phyloP scores from a whole-genome alignment of 1,140 invertebrate species.

The Neomicropteryx cornuta region DNA sequence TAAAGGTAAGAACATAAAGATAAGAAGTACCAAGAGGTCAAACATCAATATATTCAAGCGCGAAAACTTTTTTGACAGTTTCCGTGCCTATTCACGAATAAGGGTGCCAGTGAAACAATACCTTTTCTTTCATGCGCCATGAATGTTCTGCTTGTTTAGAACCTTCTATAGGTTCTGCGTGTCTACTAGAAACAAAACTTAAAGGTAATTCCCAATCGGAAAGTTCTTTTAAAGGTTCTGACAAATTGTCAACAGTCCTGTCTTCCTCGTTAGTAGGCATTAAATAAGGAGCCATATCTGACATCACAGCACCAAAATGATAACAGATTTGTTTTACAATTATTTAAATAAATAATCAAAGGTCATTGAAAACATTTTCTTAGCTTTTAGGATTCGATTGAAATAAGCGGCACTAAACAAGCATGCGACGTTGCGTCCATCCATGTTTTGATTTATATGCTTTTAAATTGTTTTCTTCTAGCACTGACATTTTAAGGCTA shows the following conservation, averaged over 20 bases:
- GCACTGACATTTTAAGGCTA: no score
- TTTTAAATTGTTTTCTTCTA: no score
- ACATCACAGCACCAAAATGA: no score
- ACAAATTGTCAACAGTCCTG: slow-evolving; percentile 68
- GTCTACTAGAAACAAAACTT: slow-evolving; percentile 57
- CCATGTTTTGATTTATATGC: no score
- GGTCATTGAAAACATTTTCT: no score
- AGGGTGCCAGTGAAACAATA: slow-evolving; percentile 37
- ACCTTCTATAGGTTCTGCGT: slow-evolving; percentile 66
- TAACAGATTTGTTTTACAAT: no score
- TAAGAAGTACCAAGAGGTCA: not conserved
- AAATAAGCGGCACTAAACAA: no score
- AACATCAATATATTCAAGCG: slow-evolving; percentile 5
- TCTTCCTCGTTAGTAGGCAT: slow-evolving; percentile 32
- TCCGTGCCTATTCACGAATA: slow-evolving; percentile 11
- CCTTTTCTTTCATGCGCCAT: slow-evolving; percentile 88
- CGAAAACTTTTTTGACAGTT: slow-evolving; percentile 20
- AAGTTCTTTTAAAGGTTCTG: slow-evolving; percentile 67
- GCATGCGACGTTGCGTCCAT: no score
- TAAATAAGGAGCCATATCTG: slow-evolving; percentile 38
- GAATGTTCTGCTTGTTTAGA: slow-evolving; percentile 61
- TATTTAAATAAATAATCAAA: no score
- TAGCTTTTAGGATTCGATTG: no score
- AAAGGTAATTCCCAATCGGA: slow-evolving; percentile 53
- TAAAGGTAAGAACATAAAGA: not conserved